Base-by-base conservation (phyloP, 2,797 vertebrate genomes). In the Hippocampus kuda region DNA sequence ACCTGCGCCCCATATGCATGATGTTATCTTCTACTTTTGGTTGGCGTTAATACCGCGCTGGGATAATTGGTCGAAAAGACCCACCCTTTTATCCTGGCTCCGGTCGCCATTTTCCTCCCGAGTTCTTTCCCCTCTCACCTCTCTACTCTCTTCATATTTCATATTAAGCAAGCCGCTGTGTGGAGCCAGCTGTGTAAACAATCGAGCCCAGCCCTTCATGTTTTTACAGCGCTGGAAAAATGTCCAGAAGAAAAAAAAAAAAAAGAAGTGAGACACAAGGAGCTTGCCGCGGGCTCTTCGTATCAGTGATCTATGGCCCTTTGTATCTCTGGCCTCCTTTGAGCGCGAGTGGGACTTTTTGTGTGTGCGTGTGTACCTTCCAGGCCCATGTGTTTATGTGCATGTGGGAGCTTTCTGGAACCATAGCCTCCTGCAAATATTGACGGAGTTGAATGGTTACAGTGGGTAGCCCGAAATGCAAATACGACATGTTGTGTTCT, bases 111-210 rank as follows among this genome's bases (percentile, higher is more conserved):
- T 83, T 78, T 77, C 75, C 84, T 74, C 71, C 71, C 34, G 72
- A 38, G 65, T 73, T 80, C 73, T 71, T 74, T 75, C 70, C 59
- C 16, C 74, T 69, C 76, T 78, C 73, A 81, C 81, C 81, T 84
- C 84, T 78, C 76, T 67, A 38, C 81, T 87, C 81, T 86, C 77
- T 85, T 90, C 87, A 90, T 89, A 90, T 91, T 90, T 90, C 88
- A 91, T 88, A 89, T 91, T 86, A 89, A 89, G 88, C 90, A 91
- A 89, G 89, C 86, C 79, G 88, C 90, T 90, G 87, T 88, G 85
- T 72, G 75, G 68, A 79, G 82, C 88, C 89, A 91, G 90, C 91
- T 92, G 91, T 91, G 89, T 90, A 89, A 92, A 91, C 89, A 91
- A 80, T 70, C 75, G 83, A 82, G 80, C 82, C 84, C 68, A 66